Conservation (phyloP, 92 coral and sea anemone genomes). For the Ricordea florida region DNA sequence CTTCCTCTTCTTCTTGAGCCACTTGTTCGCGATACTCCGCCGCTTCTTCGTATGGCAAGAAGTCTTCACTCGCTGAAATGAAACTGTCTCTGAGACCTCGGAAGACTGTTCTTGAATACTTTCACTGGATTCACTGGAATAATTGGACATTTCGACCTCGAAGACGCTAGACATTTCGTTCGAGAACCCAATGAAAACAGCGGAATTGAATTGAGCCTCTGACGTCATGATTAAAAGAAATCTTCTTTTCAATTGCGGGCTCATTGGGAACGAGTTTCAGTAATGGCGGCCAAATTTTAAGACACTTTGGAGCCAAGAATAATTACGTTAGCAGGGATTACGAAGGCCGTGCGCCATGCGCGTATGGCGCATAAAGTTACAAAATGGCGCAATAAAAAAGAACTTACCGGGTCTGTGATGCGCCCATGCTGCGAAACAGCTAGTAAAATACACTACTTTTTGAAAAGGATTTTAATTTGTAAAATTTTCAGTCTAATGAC, state of each 20-base stretch:
- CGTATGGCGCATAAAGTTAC: too few species aligned
- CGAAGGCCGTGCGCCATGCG: too few species aligned
- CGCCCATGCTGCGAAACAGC: too few species aligned
- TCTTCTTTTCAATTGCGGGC: background rate
- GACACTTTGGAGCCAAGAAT: background rate
- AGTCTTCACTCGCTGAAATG: background rate
- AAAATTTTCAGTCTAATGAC: too few species aligned
- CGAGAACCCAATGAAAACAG: background rate
- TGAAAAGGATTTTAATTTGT: too few species aligned
- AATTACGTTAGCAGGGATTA: background rate
- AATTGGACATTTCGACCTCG: background rate
- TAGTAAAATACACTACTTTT: too few species aligned
- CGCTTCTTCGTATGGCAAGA: constrained; percentile 20
- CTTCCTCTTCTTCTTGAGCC: constrained; percentile 21
- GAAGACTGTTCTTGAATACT: background rate
- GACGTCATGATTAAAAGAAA: too few species aligned
- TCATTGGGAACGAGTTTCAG: too few species aligned
- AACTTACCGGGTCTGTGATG: too few species aligned
- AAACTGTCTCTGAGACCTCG: constrained; percentile 9
- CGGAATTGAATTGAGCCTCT: background rate
- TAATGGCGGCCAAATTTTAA: background rate
- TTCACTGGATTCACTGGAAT: background rate
- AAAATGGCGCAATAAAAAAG: too few species aligned
- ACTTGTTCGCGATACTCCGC: background rate
- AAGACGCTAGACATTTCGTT: background rate